A percentile compares a stretch with the other conserved stretches of the same genome.
These are phyloP conservation scores for Okapia johnstoni DNA, from an alignment of 2,113 vertebrate genomes.

Conservation along the genomic window DNA sequence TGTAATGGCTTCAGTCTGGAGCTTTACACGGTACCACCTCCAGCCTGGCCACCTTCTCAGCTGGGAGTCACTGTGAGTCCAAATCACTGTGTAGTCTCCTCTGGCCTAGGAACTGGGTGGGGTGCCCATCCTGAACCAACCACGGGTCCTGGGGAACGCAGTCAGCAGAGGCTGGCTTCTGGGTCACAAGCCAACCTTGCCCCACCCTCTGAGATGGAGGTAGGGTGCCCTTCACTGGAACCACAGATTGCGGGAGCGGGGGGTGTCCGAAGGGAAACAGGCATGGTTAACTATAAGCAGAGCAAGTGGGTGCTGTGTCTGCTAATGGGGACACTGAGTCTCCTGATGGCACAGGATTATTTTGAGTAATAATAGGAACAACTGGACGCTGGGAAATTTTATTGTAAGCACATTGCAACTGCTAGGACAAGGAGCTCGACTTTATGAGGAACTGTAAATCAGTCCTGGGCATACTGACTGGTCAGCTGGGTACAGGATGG, in stretches of 20 bases:
- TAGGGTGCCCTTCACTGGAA: not conserved
- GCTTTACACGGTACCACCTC: too few species aligned
- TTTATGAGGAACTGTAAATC: not conserved
- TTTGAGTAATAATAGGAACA: not conserved
- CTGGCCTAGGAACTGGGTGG: not conserved
- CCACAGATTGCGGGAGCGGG: not conserved
- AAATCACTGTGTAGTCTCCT: not conserved
- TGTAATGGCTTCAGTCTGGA: not conserved
- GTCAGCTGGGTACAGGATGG: not conserved
- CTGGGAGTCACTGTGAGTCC: not conserved
- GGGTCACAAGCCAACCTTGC: not conserved
- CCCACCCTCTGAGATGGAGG: not conserved
- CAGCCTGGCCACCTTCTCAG: not conserved
- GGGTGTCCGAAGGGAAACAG: not conserved
- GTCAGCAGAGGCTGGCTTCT: not conserved
- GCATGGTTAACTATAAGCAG: not conserved
- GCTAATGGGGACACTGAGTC: not conserved
- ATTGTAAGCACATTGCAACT: not conserved
- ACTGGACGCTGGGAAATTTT: not conserved
- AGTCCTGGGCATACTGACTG: not conserved
- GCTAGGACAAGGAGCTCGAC: not conserved
- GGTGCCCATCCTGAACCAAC: not conserved
- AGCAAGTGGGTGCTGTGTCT: not conserved
- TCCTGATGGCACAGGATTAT: not conserved
- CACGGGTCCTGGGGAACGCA: rapidly evolving